phyloP scores from a whole-genome alignment of 2,113 vertebrate genomes.

The Catharus fuscescens region DNA sequence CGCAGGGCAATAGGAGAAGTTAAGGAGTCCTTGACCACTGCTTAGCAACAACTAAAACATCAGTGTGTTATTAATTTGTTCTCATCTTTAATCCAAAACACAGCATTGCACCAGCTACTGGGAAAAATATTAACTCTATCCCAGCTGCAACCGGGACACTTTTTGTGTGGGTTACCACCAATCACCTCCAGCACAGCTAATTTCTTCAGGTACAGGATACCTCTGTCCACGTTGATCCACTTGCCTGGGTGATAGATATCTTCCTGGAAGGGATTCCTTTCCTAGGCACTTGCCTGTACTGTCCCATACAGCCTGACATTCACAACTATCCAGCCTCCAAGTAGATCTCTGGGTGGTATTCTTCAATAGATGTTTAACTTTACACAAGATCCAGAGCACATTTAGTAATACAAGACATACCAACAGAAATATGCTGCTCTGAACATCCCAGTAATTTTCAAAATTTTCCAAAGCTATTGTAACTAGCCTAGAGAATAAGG shows the following conservation, averaged over 20 bases:
- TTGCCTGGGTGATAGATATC: not conserved
- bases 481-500: not conserved
- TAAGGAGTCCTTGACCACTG: not conserved
- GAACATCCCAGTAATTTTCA: not conserved
- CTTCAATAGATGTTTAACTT: not conserved
- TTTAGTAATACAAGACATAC: not conserved
- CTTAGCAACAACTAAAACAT: not conserved
- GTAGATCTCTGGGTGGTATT: not conserved
- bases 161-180: not conserved
- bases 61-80: not conserved
- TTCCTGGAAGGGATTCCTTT: not conserved
- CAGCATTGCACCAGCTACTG: not conserved
- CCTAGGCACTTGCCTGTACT: too few relatives aligned
- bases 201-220: not conserved
- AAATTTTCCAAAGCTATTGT: not conserved
- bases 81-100: not conserved
- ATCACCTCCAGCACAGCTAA: not conserved
- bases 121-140: not conserved
- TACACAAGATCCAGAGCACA: not conserved
- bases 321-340: not conserved
- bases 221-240: not conserved
- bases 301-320: not conserved
- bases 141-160: not conserved
- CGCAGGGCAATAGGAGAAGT: not conserved
- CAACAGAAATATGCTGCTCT: not conserved